Evolutionary conservation across 2,797 vertebrate genomes (phyloP), one percentile per base, ranked within the genome.

Genomic region (Adelosebastes latens): DNA sequence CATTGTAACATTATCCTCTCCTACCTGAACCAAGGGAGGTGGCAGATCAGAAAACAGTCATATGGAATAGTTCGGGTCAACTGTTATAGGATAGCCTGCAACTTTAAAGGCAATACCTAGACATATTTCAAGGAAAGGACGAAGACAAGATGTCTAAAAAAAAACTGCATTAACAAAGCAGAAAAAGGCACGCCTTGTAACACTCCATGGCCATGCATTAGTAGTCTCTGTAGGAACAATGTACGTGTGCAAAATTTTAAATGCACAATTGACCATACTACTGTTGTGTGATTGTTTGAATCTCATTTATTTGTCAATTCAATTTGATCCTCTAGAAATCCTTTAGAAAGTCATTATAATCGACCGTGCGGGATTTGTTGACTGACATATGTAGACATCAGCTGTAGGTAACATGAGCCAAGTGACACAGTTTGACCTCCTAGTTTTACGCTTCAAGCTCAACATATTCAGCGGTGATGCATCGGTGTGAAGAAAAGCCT

Each of bases 391-490:
- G 49, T 10, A 34, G n/a, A 58, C 67, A 73, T 80, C 29, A 53
- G 8, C 56, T 34, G 64, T 9, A 46, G 29, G 29, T 72, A 4
- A 29, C 5, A 16, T 11, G 32, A 62, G 61, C 8, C 32, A 22
- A 72, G 10, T 25, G 31, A 72, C 61, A 62, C 22, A 59, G 49
- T 83, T 72, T 86, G 77, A 81, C 34, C 42, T 73, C n/a, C 53
- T 53, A 20, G 61, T 86, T 80, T 68, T 42, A n/a, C 27, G 60
- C 60, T 75, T 55, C 10, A 18, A 63, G 70, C 69, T 7, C 80
- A 31, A 84, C 79, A 78, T 52, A 79, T 72, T 71, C 52, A 46
- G 22, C 25, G 6, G 25, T 78, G 72, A 83, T 72, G 60, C 60
- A 67, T 31, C 5, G 25, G 66, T 68, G 25, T 62, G 39, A 20